Evolutionary conservation across 1,140 invertebrate genomes (phyloP), one percentile per base, ranked within the genome.

Genomic region (Mycetomoellerius zeteki): DNA sequence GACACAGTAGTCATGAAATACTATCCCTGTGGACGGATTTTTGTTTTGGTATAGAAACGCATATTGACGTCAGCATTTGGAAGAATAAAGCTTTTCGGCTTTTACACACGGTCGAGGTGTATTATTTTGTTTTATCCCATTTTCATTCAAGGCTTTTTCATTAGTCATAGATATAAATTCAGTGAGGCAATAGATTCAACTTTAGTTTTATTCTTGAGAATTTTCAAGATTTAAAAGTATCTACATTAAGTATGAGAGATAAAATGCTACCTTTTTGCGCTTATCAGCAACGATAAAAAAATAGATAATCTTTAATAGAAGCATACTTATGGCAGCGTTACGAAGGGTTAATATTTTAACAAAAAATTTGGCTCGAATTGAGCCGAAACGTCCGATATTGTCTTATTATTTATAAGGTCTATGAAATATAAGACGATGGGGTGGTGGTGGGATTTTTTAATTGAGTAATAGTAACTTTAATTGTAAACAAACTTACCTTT

Each of bases 41-140:
- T 69, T 80, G 30, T 69, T 69, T 69, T 54, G 10, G 14, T 10
- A 16, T 10, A 16, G 16, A 37, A 37, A 80, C 65, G 47, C 30
- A 21, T n/a, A 80, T 69, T 80, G 77, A 80, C 77, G 77, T 69
- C 47, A 80, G 47, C 30, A 69, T 67, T 67, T 30, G 33, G 24
- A 69, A 21, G 47, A 67, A 37, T 37, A 80, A 69, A 43, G 2
- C 37, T 43, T 43, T 69, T 80, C 5, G 62, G 14, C 12, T 43
- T 54, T 69, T 21, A 65, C 8, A 52, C n/a, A 6, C 19, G 30
- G 7, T 14, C 3, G 19, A 64, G 24, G 6, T 19, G 4, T 21
- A 16, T 52, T 43, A 60, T 60, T 4, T 30, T 37, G n/a, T 21
- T 52, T 27, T n/a, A n/a, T 67, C 24, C 10, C 19, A 1, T 50